Evolutionary conservation across 1,140 invertebrate species (phyloP).

Genomic region (Papilio polytes): DNA sequence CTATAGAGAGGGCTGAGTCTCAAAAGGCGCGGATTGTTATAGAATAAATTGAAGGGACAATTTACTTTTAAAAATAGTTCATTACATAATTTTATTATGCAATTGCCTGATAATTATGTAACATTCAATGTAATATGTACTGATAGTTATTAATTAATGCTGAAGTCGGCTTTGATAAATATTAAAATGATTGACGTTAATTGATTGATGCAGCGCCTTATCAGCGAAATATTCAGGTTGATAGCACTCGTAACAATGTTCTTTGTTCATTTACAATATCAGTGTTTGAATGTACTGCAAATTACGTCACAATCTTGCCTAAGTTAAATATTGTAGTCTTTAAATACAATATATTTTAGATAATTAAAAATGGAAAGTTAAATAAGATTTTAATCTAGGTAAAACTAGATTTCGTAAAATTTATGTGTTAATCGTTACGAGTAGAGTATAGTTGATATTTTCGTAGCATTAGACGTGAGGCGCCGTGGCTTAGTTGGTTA

Average conservation of each 20-base stretch:
- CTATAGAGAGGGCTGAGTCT: too few relatives aligned
- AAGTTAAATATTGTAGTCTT: background rate
- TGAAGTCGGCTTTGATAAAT: background rate
- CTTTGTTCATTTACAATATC: background rate
- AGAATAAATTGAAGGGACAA: too few relatives aligned
- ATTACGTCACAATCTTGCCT: background rate
- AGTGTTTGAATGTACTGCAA: background rate
- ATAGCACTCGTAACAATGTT: background rate
- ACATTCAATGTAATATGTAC: background rate
- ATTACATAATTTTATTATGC: background rate
- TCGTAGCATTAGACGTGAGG: constrained; percentile 21
- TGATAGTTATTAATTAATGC: constrained; percentile 13
- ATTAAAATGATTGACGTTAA: constrained; percentile 13
- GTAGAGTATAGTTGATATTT: background rate
- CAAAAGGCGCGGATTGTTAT: too few relatives aligned
- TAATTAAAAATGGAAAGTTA: too few relatives aligned
- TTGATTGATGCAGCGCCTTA: background rate
- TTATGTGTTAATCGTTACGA: too few relatives aligned
- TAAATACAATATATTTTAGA: too few relatives aligned
- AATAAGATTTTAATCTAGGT: too few relatives aligned
- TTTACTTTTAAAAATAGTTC: background rate
- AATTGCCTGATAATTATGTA: background rate
- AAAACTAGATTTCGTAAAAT: too few relatives aligned
- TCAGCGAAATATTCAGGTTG: background rate
- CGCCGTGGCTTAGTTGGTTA: constrained; percentile 77